Base-by-base conservation (phyloP, 2,113 vertebrate genomes). In the Cynoglossus semilaevis region DNA sequence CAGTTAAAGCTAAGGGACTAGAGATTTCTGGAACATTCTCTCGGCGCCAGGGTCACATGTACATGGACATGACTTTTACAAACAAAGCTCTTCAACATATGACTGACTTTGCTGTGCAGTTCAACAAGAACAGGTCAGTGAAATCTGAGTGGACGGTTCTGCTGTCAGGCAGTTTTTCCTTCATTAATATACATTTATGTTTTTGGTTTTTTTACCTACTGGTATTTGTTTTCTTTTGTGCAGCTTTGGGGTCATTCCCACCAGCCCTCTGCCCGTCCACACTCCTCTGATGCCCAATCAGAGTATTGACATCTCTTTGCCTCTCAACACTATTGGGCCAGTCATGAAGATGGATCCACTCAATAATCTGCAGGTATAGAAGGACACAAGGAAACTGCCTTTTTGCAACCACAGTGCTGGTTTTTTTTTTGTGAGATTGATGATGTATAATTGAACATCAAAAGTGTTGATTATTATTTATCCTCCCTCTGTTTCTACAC, bases 341-440 rank as follows among this genome's bases (percentile, higher is more conserved):
- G 97, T 99, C 51, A 99, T 99, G 97, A 99, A 99, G 84, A 99
- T 99, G 97, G 97, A 99, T 61, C 97, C 97, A 9, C 93, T 99
- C 51, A 99, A 99, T 86, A 99, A 98, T 67, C 91, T 99, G 7
- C 97, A 99, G 96, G 96, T 98, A 77, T 9, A 16, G 35, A 49
- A 67, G n/a, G 18, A 18, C 13, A 34, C 29, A n/a, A n/a, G n/a
- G n/a, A n/a, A n/a, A n/a, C n/a, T n/a, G n/a, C n/a, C n/a, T n/a
- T n/a, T n/a, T n/a, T n/a, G n/a, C n/a, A n/a, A n/a, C n/a, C n/a
- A n/a, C n/a, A n/a, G 22, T 29, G 2, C 22, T 29, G 22, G n/a
- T n/a, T 29, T 29, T 29, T 29, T 38, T 12, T 38, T 38, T 4
- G 37, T 9, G 12, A 38, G 8, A 38, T 10, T 12, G 12, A 41